These are phyloP conservation scores for Acrocyrtus sp. DNA, from an alignment of 2,888 invertebrate genomes.

Conservation along the genomic window DNA sequence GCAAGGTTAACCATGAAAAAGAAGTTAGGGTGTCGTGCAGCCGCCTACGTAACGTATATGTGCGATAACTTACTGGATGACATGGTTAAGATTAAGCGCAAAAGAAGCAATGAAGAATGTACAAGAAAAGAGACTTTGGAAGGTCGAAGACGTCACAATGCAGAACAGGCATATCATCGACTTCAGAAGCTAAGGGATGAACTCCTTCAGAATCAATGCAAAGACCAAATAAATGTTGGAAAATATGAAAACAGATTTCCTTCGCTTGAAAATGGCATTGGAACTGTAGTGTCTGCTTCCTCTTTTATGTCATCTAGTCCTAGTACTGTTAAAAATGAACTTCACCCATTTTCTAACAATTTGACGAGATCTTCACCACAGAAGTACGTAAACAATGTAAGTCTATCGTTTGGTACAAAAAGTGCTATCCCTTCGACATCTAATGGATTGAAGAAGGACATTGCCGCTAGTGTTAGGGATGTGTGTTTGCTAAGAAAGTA, in stretches of 20 bases:
- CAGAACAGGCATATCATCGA: slow-evolving; percentile 31
- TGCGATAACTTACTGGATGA: slow-evolving; percentile 28
- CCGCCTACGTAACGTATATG: slow-evolving; percentile 30
- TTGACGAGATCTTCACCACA: background rate
- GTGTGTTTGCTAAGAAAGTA: slow-evolving; percentile 20
- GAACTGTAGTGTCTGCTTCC: background rate
- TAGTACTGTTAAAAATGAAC: slow-evolving; percentile 14
- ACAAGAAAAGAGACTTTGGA: slow-evolving; percentile 1
- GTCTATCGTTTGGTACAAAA: background rate
- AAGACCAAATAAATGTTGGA: too few relatives aligned
- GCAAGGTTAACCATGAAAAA: slow-evolving; percentile 40
- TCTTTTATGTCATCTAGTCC: background rate
- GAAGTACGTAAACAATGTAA: background rate
- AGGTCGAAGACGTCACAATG: background rate
- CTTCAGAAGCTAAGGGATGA: slow-evolving; percentile 21
- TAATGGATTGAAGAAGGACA: slow-evolving; percentile 27
- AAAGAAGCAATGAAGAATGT: background rate
- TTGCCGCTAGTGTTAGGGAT: slow-evolving; percentile 13
- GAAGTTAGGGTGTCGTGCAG: slow-evolving; percentile 45
- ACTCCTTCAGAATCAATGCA: background rate
- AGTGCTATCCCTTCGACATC: background rate
- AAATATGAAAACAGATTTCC: slow-evolving; percentile 9
- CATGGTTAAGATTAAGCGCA: slow-evolving; percentile 19
- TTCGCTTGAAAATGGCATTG: background rate
- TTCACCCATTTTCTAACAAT: background rate